Conservation (phyloP, 2,797 vertebrate species). For the Gadopsis marmoratus region DNA sequence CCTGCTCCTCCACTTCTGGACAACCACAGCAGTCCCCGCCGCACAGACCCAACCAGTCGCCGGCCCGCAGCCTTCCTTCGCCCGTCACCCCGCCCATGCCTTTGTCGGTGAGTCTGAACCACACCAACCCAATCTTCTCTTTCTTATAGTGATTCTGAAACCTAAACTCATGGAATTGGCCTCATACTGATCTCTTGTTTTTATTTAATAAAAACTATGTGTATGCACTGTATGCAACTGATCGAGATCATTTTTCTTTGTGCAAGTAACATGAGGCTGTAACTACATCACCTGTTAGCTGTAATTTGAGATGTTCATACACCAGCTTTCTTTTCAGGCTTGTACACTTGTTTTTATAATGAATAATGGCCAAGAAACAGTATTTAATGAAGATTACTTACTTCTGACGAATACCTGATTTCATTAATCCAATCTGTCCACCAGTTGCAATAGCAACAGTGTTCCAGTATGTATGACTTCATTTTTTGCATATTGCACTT, state of each 20-base stretch:
- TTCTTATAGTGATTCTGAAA: background rate
- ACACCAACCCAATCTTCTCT: background rate
- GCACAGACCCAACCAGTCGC: constrained; percentile 92
- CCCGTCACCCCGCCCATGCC: constrained; percentile 94
- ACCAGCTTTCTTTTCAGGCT: background rate
- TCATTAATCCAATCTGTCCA: background rate
- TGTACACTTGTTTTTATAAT: background rate
- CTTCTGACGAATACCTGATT: background rate
- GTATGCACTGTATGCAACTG: background rate
- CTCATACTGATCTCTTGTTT: background rate
- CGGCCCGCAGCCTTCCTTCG: constrained; percentile 93
- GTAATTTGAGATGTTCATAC: background rate
- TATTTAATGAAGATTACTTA: background rate
- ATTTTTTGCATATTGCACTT: background rate
- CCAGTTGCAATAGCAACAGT: background rate
- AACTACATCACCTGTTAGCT: background rate
- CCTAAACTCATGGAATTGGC: background rate
- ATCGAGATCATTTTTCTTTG: background rate
- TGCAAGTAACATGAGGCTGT: background rate
- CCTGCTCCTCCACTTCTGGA: constrained; percentile 82
- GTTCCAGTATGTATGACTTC: background rate
- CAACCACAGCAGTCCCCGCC: constrained; percentile 87
- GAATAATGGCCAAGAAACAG: background rate
- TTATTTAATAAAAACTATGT: background rate
- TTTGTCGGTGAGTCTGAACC: constrained; percentile 86